Evolutionary conservation across 2,113 vertebrate species (phyloP).

Genomic region (Nannospalax galili): DNA sequence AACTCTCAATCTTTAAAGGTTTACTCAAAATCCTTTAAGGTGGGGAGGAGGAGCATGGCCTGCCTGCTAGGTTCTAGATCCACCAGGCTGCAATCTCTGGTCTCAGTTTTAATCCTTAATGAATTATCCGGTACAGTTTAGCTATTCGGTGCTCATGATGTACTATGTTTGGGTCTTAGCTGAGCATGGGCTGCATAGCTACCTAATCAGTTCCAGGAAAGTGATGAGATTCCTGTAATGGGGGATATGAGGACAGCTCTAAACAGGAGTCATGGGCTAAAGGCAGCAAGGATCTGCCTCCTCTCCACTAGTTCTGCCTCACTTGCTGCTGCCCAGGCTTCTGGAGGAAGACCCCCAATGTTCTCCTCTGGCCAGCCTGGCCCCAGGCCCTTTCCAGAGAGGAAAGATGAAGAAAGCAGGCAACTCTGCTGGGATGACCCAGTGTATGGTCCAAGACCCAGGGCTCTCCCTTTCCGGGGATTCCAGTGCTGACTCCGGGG

Average conservation of each 20-base stretch:
- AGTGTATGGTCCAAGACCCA: neutral
- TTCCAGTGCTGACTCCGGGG: no score
- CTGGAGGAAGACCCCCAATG: no score
- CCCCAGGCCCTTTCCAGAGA: neutral
- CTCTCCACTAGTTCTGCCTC: neutral
- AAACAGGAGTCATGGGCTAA: no score
- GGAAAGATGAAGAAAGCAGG: neutral
- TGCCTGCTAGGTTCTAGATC: neutral
- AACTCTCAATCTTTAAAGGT: neutral
- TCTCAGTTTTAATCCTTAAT: neutral
- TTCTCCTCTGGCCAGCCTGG: neutral
- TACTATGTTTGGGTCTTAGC: neutral
- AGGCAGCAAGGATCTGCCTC: neutral
- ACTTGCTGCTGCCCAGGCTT: neutral
- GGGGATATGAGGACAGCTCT: neutral
- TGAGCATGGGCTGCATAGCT: no score
- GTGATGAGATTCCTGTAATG: neutral
- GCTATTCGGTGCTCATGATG: neutral
- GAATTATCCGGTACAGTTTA: neutral
- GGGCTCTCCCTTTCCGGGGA: neutral
- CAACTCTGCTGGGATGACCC: neutral
- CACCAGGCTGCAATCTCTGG: neutral
- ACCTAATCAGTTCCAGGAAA: neutral
- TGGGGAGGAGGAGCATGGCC: neutral
- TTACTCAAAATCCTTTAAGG: neutral